Conservation (phyloP, 2,113 vertebrate species). For the Kryptolebias marmoratus region DNA sequence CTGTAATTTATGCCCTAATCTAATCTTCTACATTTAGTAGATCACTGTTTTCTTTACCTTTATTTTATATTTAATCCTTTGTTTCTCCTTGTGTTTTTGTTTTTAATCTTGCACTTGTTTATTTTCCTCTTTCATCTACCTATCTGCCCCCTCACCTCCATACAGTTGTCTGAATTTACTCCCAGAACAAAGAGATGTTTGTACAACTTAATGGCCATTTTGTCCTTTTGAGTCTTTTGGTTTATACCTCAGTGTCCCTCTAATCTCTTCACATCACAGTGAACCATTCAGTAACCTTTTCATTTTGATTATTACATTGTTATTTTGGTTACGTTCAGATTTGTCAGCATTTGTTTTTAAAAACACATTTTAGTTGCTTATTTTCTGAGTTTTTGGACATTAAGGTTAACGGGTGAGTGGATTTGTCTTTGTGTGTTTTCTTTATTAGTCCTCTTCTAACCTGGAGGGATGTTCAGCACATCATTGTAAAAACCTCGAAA, state of each 20-base stretch:
- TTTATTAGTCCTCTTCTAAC: conserved; percentile 87
- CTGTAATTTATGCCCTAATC: conserved; percentile 56
- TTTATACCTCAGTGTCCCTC: conserved; percentile 1
- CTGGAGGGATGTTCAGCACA: conserved; percentile 98
- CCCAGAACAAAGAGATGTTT: not conserved
- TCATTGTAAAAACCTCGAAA: conserved; percentile 97
- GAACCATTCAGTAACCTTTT: conserved; percentile 8
- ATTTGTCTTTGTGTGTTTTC: conserved; percentile 45
- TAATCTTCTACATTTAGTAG: conserved; percentile 44
- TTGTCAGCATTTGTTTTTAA: not conserved
- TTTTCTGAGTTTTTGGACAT: not conserved
- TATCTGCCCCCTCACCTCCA: not conserved
- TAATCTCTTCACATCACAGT: conserved; percentile 3
- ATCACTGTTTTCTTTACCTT: conserved; percentile 29
- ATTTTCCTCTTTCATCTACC: conserved; percentile 25
- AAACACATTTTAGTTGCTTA: not conserved
- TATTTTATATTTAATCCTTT: conserved; percentile 22
- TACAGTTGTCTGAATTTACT: conserved; percentile 15
- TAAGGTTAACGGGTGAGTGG: not conserved
- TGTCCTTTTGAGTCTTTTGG: not conserved
- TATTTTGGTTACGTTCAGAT: not conserved
- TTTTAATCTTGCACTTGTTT: conserved; percentile 20
- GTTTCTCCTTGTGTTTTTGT: not conserved
- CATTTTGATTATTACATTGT: not conserved
- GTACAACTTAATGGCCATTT: not conserved